Evolutionary conservation across 2,113 vertebrate genomes (phyloP).

Genomic region (Melanocharis versteri): DNA sequence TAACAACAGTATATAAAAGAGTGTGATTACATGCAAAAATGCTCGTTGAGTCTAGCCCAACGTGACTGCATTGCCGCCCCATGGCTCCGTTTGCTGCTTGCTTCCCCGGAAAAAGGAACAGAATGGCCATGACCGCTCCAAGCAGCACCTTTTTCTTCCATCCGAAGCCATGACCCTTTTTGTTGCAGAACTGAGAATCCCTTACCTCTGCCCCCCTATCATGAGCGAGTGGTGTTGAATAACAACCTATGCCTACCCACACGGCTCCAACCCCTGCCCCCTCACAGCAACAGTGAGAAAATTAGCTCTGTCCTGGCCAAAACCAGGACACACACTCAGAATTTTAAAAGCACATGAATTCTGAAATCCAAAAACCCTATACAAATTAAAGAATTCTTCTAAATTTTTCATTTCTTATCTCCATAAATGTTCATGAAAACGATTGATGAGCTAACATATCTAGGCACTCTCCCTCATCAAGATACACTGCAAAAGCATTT

Average conservation of each 20-base stretch:
- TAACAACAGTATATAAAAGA: neutral
- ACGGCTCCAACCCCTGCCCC: neutral
- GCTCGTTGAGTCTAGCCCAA: neutral
- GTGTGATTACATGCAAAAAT: neutral
- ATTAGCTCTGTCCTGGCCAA: neutral
- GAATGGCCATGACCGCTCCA: neutral
- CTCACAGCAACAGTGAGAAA: neutral
- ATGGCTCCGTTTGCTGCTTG: neutral
- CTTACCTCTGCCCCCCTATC: neutral
- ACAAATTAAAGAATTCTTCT: neutral
- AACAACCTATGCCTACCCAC: neutral
- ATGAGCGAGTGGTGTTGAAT: neutral
- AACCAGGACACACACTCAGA: neutral
- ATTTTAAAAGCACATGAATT: neutral
- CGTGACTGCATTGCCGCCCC: fast-evolving
- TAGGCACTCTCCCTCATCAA: neutral
- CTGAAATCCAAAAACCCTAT: neutral
- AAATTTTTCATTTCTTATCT: neutral
- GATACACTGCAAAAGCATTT: neutral
- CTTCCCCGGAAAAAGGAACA: neutral
- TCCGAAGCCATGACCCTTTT: neutral
- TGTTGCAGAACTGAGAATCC: neutral
- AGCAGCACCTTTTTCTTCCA: neutral
- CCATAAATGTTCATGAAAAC: neutral
- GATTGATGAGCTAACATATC: neutral